Evolutionary conservation across 1,140 invertebrate genomes (phyloP).

Genomic region (Nilaparvata lugens): DNA sequence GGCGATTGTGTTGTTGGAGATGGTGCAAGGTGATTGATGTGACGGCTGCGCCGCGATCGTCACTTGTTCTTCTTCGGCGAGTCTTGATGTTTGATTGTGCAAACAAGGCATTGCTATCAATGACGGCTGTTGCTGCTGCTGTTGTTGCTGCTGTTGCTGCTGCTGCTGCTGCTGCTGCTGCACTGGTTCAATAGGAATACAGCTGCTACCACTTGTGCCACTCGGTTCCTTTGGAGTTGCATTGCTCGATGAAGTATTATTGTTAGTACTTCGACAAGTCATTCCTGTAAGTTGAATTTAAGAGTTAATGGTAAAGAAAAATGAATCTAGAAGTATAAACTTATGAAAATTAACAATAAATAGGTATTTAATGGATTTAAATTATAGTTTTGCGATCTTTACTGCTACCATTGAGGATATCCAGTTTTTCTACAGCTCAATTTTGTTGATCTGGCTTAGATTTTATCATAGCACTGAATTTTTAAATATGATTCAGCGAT

Average conservation of each 20-base stretch:
- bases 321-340: too few relatives aligned
- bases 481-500: too few relatives aligned
- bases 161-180: slow-evolving; percentile 36
- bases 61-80: not conserved
- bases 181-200: slow-evolving; percentile 20
- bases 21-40: slow-evolving; percentile 31
- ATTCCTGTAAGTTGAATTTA: too few relatives aligned
- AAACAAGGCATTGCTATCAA: not conserved
- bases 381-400: too few relatives aligned
- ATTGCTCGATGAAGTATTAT: slow-evolving; percentile 25
- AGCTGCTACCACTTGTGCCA: slow-evolving; percentile 33
- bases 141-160: slow-evolving; percentile 39
- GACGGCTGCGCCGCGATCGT: slow-evolving; percentile 9
- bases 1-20: slow-evolving; percentile 36
- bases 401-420: too few relatives aligned
- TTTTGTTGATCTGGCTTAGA: too few relatives aligned
- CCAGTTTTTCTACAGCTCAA: too few relatives aligned
- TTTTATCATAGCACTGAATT: too few relatives aligned
- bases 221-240: not conserved
- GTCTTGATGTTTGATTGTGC: not conserved
- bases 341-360: too few relatives aligned
- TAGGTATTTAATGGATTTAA: too few relatives aligned
- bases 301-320: too few relatives aligned
- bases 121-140: slow-evolving; percentile 39
- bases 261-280: not conserved